These are phyloP conservation scores for Drosophila dunni DNA, from an alignment of 1,140 invertebrate genomes.

Conservation along the genomic window DNA sequence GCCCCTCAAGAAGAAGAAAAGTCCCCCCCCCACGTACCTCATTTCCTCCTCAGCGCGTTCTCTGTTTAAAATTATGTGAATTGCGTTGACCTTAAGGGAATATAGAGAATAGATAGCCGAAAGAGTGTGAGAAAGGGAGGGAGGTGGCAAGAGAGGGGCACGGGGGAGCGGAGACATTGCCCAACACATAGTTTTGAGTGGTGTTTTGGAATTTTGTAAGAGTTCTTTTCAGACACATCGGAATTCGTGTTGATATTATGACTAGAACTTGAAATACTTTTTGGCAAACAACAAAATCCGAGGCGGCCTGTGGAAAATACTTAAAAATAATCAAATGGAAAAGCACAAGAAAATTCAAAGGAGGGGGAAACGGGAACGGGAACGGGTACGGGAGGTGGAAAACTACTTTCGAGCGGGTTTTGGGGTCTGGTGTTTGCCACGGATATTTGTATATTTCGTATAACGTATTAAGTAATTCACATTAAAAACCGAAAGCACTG, in stretches of 20 bases:
- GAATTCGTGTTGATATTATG: constrained; percentile 34
- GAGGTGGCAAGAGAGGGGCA: not conserved
- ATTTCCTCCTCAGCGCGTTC: constrained; percentile 11
- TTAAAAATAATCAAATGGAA: constrained; percentile 25
- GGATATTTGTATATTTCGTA: constrained; percentile 28
- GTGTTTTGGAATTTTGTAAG: constrained; percentile 47
- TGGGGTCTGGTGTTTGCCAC: constrained; percentile 12
- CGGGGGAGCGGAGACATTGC: constrained; percentile 18
- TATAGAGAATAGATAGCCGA: constrained; percentile 52
- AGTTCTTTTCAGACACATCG: constrained; percentile 31
- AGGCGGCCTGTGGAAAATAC: constrained; percentile 26
- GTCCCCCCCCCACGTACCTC: constrained; percentile 40
- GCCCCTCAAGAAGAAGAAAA: constrained; percentile 2
- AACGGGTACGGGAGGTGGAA: not conserved
- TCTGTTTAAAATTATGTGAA: constrained; percentile 36
- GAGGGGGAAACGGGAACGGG: not conserved
- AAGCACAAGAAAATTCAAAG: not conserved
- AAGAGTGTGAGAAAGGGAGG: constrained; percentile 39
- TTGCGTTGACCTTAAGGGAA: constrained; percentile 39
- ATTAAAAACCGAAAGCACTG: constrained; percentile 45
- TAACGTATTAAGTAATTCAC: constrained; percentile 64
- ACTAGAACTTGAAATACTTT: constrained; percentile 33
- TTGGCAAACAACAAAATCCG: constrained; percentile 32
- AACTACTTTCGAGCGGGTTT: constrained; percentile 30
- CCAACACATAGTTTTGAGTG: constrained; percentile 35